Evolutionary conservation across 64 coral and sea anemone species (phyloP), one percentile per base, ranked within the genome.

Genomic region (Montipora cactus): DNA sequence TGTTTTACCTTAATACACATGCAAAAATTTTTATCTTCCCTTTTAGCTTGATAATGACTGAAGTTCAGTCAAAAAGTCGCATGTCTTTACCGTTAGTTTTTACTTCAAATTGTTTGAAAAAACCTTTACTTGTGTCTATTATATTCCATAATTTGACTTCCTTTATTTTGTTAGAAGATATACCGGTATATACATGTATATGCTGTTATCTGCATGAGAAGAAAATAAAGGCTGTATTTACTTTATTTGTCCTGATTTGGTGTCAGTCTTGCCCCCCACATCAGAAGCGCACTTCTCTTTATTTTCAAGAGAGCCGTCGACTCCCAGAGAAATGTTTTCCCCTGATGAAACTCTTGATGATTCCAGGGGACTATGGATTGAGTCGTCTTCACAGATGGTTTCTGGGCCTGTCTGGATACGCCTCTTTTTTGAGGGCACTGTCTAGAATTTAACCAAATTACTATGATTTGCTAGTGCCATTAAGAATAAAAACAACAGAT

Each of bases 341-440:
- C 22, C 58, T 87, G 44, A 12, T 71, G 37, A 74, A 12, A 88
- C 92, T 45, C 73, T 88, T 49, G 47, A 88, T 62, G 74, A 80
- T 81, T 93, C 85, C 44, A 84, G 92, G 72, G 49, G 92, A 10
- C 50, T n/a, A 61, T 12, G 44, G 4, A 77, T 73, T 44, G 74
- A 9, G 2, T 77, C 28, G 61, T 89, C 87, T 66, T 89, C 76
- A 61, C 18, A 44, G 21, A 13, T 19, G 5, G 1, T 10, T 72
- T 64, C 64, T 19, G 12, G 3, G 47, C 45, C 18, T 22, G 82
- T 69, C 62, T 86, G 64, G 19, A 86, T 44, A 86, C 82, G 82
- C 66, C 82, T 86, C 66, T 86, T 86, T 72, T 86, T 86, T 20
- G 82, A 78, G 49, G 66, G 46, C 6, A 37, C 64, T 19, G 50